A percentile compares a stretch with the other conserved stretches of the same genome.
These are phyloP conservation scores for Psilopsiagon aymara DNA, from an alignment of 2,113 vertebrate species.

Conservation along the genomic window DNA sequence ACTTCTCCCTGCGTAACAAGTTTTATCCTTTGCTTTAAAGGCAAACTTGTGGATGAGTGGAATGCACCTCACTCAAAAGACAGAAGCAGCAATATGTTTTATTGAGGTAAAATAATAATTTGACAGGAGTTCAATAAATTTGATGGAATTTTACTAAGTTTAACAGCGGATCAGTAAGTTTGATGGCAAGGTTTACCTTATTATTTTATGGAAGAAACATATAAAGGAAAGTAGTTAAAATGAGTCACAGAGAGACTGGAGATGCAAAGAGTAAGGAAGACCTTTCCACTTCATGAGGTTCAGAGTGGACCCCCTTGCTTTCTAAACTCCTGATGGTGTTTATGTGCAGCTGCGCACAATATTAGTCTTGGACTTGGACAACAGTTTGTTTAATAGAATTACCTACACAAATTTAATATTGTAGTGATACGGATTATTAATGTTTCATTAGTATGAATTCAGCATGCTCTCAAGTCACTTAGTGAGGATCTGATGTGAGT, in stretches of 20 bases:
- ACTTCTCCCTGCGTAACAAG: neutral
- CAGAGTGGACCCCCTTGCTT: neutral
- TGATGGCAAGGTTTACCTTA: neutral
- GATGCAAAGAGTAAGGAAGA: neutral
- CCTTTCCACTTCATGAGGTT: neutral
- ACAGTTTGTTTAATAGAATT: neutral
- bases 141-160: neutral
- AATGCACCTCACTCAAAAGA: neutral
- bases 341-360: neutral
- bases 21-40: neutral
- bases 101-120: neutral
- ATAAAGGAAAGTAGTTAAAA: neutral
- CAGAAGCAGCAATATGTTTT: neutral
- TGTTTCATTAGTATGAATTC: neutral
- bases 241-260: neutral
- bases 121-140: neutral
- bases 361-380: too few species aligned
- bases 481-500: too few species aligned
- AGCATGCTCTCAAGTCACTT: neutral
- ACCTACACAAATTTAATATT: neutral
- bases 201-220: neutral
- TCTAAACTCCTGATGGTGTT: neutral
- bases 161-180: neutral
- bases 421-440: neutral
- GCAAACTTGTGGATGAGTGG: neutral